Evolutionary conservation across 2,888 invertebrate species (phyloP).

Genomic region (Andrena minutula): DNA sequence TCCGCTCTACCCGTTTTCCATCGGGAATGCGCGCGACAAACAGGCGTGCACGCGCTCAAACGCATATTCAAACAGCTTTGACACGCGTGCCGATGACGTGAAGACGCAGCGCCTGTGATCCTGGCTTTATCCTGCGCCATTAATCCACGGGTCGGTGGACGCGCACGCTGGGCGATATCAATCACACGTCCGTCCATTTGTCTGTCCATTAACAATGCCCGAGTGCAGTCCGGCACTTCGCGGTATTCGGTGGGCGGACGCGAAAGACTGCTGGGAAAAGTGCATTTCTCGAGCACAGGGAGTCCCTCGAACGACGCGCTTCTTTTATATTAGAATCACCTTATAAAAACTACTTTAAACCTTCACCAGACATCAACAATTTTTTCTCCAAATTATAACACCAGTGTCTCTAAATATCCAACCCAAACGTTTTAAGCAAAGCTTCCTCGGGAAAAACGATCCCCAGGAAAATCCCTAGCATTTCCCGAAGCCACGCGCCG

Average conservation of each 20-base stretch:
- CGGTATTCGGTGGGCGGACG: background rate
- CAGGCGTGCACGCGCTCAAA: background rate
- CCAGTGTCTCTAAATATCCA: too few relatives aligned
- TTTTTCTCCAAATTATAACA: too few relatives aligned
- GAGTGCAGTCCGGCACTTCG: constrained; percentile 11
- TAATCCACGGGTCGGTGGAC: background rate
- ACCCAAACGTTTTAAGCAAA: too few relatives aligned
- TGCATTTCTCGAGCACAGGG: background rate
- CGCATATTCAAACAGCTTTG: constrained; percentile 25
- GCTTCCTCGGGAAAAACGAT: too few relatives aligned
- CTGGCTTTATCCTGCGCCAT: constrained; percentile 22
- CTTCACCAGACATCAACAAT: too few relatives aligned
- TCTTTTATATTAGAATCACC: background rate
- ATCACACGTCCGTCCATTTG: constrained; percentile 45
- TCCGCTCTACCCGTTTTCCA: background rate
- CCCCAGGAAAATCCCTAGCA: too few relatives aligned
- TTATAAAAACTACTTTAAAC: too few relatives aligned
- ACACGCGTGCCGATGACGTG: constrained; percentile 39
- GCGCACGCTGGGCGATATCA: constrained; percentile 24
- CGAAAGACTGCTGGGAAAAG: constrained; percentile 8
- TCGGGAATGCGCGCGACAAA: background rate
- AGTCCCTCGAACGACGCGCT: background rate
- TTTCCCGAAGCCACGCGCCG: too few relatives aligned
- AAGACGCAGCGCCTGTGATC: constrained; percentile 25
- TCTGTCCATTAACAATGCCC: constrained; percentile 32